A percentile compares a stretch with the other conserved stretches of the same genome.
phyloP scores from a whole-genome alignment of 2,797 vertebrate species.

The Ispidina lecontei region DNA sequence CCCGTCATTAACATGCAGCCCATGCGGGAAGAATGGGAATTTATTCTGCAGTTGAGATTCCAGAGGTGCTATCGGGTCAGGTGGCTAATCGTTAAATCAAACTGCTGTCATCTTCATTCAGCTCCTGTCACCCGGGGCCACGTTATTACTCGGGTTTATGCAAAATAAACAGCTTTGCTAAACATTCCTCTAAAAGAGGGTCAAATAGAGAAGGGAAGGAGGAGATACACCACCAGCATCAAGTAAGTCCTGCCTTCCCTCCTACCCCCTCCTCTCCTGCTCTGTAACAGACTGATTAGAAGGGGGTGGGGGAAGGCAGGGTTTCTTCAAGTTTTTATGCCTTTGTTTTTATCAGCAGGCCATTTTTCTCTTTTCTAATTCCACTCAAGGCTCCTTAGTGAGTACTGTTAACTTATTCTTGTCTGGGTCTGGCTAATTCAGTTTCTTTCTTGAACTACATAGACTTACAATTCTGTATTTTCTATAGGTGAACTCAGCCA shows the following conservation, averaged over 20 bases:
- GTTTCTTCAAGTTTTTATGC: conserved; percentile 44
- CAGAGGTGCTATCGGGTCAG: conserved; percentile 77
- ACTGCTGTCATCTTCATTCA: conserved; percentile 74
- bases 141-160: conserved; percentile 73
- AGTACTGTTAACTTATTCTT: conserved; percentile 77
- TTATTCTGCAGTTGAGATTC: conserved; percentile 69
- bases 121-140: conserved; percentile 62
- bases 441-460: conserved; percentile 75
- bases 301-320: conserved; percentile 26
- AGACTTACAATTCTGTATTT: conserved; percentile 79
- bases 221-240: conserved; percentile 57
- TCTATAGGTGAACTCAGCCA: conserved; percentile 83
- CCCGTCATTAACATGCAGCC: conserved; percentile 78
- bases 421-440: conserved; percentile 69
- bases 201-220: conserved; percentile 78
- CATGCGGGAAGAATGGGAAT: conserved; percentile 65
- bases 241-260: conserved; percentile 33
- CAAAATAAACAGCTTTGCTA: conserved; percentile 82
- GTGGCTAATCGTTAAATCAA: conserved; percentile 83
- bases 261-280: background rate
- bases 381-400: conserved; percentile 73
- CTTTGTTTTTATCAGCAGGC: conserved; percentile 68
- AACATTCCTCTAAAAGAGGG: conserved; percentile 64
- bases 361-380: conserved; percentile 66
- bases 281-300: conserved; percentile 6